phyloP scores from a whole-genome alignment of 2,113 vertebrate genomes.

The Menidia beryllina region DNA sequence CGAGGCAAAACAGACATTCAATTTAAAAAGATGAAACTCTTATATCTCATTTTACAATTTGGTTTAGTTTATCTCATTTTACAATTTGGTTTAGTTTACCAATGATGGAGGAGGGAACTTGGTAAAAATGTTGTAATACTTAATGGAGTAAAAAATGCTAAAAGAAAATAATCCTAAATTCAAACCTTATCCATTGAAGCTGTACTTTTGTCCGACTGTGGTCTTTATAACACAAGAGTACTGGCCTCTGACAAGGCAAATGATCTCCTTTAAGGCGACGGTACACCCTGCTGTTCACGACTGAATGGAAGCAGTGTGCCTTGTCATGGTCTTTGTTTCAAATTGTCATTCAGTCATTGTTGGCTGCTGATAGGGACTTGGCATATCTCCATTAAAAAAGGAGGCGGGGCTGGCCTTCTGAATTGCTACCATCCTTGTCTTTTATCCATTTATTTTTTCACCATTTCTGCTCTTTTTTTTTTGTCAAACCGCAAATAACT shows the following conservation, averaged over 20 bases:
- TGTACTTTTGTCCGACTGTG: constrained; percentile 7
- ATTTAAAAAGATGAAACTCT: too few species aligned
- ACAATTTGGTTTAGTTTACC: neutral
- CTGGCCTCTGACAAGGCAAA: constrained; percentile 17
- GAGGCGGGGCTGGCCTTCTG: constrained; percentile 59
- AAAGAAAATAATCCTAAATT: neutral
- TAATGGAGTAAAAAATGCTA: neutral
- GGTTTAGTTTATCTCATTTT: neutral
- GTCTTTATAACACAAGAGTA: neutral
- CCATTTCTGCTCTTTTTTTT: constrained; percentile 34
- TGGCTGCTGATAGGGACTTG: constrained; percentile 61
- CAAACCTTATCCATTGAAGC: neutral
- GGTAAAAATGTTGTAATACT: neutral
- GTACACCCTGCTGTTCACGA: constrained; percentile 7
- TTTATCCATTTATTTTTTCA: constrained; percentile 47
- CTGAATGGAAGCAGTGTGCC: constrained; percentile 46
- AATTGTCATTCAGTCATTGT: constrained; percentile 67
- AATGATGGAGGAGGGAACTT: neutral
- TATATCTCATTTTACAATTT: too few species aligned
- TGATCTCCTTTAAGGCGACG: constrained; percentile 15
- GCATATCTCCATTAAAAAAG: constrained; percentile 65
- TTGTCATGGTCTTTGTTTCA: constrained; percentile 63
- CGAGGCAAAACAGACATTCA: too few species aligned
- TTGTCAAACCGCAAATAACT: constrained; percentile 20
- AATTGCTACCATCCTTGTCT: constrained; percentile 47